Percentiles rank a stretch among this genome's conserved stretches.
Evolutionary conservation across 2,113 vertebrate genomes (phyloP).

Genomic region (Sinocyclocheilus rhinocerous): DNA sequence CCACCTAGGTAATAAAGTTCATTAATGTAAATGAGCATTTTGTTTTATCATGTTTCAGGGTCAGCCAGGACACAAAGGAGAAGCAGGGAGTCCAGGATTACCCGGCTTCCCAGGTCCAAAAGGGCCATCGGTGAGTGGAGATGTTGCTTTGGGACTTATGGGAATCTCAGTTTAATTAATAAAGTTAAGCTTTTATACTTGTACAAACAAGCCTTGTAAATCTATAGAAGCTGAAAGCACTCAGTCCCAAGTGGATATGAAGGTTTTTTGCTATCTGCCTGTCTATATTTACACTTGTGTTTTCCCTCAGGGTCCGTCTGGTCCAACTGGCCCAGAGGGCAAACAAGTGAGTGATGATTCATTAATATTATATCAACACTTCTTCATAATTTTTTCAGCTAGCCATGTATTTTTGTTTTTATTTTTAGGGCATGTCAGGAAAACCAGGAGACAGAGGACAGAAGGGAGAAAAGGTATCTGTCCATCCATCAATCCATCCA

Average conservation of each 20-base stretch:
- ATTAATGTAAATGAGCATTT: neutral
- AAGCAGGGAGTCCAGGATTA: conserved; percentile 84
- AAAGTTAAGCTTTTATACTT: neutral
- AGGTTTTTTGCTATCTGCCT: neutral
- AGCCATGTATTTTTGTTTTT: conserved; percentile 34
- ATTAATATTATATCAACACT: neutral
- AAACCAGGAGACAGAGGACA: conserved; percentile 83
- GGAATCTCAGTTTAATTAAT: neutral
- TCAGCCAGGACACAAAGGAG: conserved; percentile 86
- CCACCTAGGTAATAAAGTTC: neutral
- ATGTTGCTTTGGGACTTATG: neutral
- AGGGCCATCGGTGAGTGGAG: conserved; percentile 84
- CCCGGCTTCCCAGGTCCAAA: conserved; percentile 91
- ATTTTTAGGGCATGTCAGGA: conserved; percentile 82
- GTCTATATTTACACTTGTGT: neutral
- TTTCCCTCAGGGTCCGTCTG: conserved; percentile 82
- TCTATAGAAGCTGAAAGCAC: neutral
- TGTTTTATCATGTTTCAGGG: conserved; percentile 77
- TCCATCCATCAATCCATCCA: neutral
- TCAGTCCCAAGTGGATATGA: neutral
- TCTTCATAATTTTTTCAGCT: neutral
- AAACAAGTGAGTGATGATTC: conserved; percentile 80
- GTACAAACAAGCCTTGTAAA: neutral
- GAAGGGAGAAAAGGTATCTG: conserved; percentile 85
- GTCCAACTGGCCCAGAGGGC: conserved; percentile 85